Percentiles rank a stretch among this genome's conserved stretches.
These are phyloP conservation scores for Apis florea DNA, from an alignment of 1,140 invertebrate species.

Conservation along the genomic window DNA sequence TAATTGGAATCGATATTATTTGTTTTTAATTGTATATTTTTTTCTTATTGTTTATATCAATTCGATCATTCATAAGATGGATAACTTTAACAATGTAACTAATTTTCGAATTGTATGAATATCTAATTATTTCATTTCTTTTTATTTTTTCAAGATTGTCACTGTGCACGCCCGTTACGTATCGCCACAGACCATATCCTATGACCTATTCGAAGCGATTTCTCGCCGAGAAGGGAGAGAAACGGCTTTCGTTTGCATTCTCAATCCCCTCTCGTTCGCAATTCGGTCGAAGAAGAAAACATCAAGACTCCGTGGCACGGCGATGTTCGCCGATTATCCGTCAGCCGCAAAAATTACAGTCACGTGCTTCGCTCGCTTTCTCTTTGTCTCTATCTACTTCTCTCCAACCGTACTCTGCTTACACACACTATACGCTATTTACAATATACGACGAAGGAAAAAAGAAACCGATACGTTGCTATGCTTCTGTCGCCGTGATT, in stretches of 20 bases:
- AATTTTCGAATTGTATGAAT: background rate
- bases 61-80: background rate
- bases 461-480: constrained; percentile 49
- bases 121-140: background rate
- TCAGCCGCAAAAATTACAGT: constrained; percentile 42
- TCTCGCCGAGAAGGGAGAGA: constrained; percentile 48
- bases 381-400: constrained; percentile 55
- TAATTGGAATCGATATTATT: background rate
- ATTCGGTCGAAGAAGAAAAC: constrained; percentile 42
- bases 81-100: background rate
- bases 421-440: constrained; percentile 63
- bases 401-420: constrained; percentile 7
- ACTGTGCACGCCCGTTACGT: constrained; percentile 8
- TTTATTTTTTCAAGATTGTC: constrained; percentile 21
- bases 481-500: constrained; percentile 41
- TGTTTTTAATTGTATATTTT: background rate
- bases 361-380: constrained; percentile 42
- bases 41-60: background rate
- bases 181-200: constrained; percentile 11
- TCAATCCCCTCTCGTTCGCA: constrained; percentile 31
- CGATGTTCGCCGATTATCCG: constrained; percentile 44
- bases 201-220: constrained; percentile 36
- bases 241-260: constrained; percentile 40
- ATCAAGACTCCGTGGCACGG: constrained; percentile 7
- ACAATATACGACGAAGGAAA: constrained; percentile 68